Base-by-base conservation (phyloP, 2,797 vertebrate species). In the Neosilurus mollespiculum region DNA sequence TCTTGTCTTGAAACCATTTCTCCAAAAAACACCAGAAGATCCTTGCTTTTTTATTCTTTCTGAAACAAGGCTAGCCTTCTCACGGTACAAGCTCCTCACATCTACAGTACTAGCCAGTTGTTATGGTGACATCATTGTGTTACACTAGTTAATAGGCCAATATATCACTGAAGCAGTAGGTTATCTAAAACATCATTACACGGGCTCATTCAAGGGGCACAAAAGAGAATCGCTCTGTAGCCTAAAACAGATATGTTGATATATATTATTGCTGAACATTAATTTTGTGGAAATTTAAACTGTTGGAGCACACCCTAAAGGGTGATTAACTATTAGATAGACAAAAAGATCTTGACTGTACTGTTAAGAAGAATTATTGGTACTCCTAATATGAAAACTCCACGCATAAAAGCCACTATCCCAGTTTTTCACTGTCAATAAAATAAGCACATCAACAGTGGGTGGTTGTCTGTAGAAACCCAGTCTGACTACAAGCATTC, bases 81-180 rank as follows among this genome's bases (percentile, higher is more conserved):
- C 90, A 89, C 88, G 84, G 66, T 20, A 62, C 16, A 70, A 59
- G 2, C 51, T 78, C 89, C 87, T 90, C 87, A 87, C 86, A 87
- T 88, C 81, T 83, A 81, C 75, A 87, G 89, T 90, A 85, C 81
- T 86, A 87, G 85, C 81, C 85, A 81, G 83, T 93, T 69, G 77
- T 91, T 84, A 62, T 76, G 88, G 91, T 84, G 90, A 92, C 89
- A 24, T 87, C 83, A 91, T 88, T 91, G 89, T 90, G 87, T 49
- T 71, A 81, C 15, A 84, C 34, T 84, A 80, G 56, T 58, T 81
- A 85, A 82, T 6, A 15, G 56, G 11, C n/a, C 54, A 78, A 85
- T 82, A 85, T 54, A 86, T 86, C 76, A 84, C 70, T n/a, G 70
- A 26, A 84, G 75, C 72, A 78, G 56, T 81, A 64, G 58, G 9